Percentiles rank a stretch among this genome's conserved stretches.
phyloP scores from a whole-genome alignment of 2,113 vertebrate genomes.

The Cyphomyrus discorhynchus region DNA sequence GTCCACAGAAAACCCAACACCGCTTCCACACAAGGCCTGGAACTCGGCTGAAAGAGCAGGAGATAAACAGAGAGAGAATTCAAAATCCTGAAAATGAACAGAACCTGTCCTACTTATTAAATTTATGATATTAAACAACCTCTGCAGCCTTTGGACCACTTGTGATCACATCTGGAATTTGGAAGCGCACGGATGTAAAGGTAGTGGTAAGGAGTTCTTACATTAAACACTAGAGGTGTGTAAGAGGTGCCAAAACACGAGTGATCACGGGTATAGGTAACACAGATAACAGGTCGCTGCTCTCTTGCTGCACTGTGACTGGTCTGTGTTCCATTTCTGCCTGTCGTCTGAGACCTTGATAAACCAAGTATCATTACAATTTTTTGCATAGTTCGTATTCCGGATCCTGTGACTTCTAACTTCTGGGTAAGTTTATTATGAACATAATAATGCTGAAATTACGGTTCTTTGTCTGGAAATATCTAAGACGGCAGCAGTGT shows the following conservation, averaged over 20 bases:
- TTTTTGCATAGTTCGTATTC: neutral
- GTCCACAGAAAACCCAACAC: constrained; percentile 66
- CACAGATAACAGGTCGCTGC: neutral
- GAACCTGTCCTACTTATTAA: neutral
- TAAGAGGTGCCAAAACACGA: neutral
- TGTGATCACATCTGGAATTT: neutral
- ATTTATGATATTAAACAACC: neutral
- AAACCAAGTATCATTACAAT: neutral
- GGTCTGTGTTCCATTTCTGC: neutral
- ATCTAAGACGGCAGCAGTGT: neutral
- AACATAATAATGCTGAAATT: neutral
- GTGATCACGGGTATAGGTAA: neutral
- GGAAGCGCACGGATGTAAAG: neutral
- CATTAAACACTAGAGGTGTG: neutral
- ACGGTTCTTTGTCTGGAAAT: neutral
- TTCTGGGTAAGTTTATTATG: neutral
- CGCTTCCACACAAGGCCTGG: constrained; percentile 65
- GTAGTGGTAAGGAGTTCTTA: neutral
- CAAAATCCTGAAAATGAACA: neutral
- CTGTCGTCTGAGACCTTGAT: neutral
- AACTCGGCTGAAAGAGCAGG: constrained; percentile 56
- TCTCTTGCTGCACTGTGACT: neutral
- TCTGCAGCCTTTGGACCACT: neutral
- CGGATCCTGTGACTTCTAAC: neutral
- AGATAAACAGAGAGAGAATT: neutral